Percentiles rank a stretch among this genome's conserved stretches.
These are phyloP conservation scores for Struthidea cinerea DNA, from an alignment of 2,113 vertebrate genomes.

Conservation along the genomic window DNA sequence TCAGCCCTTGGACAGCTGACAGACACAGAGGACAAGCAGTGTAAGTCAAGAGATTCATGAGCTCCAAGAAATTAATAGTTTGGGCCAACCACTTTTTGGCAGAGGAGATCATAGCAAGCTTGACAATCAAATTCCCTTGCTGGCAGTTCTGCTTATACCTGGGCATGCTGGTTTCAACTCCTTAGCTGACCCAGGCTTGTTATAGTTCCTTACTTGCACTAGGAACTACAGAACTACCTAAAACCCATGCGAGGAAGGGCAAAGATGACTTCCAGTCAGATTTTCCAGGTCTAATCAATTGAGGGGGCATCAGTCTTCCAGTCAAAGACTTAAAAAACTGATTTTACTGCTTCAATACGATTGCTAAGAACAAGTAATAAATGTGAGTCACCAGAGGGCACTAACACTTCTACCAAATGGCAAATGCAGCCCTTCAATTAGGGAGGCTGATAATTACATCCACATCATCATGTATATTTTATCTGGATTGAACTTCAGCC, in stretches of 20 bases:
- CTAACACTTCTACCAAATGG: background rate
- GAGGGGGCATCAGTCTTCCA: background rate
- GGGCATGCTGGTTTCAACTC: background rate
- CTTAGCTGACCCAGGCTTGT: background rate
- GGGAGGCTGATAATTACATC: constrained; percentile 36
- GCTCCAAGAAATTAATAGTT: background rate
- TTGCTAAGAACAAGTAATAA: background rate
- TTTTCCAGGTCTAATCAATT: background rate
- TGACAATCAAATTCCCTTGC: background rate
- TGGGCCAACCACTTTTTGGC: background rate
- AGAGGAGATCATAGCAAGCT: background rate
- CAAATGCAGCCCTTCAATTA: constrained; percentile 22
- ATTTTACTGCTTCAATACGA: background rate
- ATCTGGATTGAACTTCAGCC: constrained; percentile 45
- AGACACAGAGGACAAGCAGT: background rate
- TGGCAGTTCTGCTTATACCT: background rate
- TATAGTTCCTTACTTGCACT: background rate
- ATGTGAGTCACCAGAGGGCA: constrained; percentile 16
- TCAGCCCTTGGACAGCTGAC: rapidly evolving
- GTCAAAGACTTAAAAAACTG: background rate
- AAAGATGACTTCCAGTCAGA: background rate
- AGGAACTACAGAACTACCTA: background rate
- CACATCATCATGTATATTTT: constrained; percentile 46
- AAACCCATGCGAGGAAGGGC: background rate
- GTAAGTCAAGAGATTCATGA: rapidly evolving